Evolutionary conservation across 2,888 invertebrate species (phyloP).

Genomic region (Conus canariensis): DNA sequence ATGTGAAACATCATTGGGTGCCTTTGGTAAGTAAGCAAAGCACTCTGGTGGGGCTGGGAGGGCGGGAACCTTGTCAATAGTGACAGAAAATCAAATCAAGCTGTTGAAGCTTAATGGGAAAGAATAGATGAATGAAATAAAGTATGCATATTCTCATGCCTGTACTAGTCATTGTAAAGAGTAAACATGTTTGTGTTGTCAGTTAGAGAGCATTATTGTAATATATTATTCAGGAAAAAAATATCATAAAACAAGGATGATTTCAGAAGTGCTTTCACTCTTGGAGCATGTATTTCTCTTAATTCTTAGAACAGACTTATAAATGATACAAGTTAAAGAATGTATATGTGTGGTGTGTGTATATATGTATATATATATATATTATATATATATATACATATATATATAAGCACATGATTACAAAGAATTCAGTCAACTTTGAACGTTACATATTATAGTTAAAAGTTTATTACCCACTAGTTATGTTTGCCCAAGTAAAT

Average conservation of each 20-base stretch:
- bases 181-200: background rate
- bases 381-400: no score
- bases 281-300: background rate
- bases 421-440: no score
- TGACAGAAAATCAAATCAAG: background rate
- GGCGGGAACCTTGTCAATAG: background rate
- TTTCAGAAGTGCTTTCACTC: constrained; percentile 5
- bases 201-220: constrained; percentile 21
- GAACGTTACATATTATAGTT: no score
- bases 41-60: background rate
- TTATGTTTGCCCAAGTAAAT: background rate
- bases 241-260: background rate
- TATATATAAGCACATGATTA: no score
- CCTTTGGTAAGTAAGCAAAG: background rate
- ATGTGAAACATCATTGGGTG: background rate
- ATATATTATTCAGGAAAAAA: background rate
- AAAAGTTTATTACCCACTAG: no score
- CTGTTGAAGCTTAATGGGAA: background rate
- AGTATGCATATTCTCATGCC: constrained; percentile 6
- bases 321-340: no score
- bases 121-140: background rate
- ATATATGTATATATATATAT: no score
- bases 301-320: background rate
- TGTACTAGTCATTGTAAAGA: constrained; percentile 24
- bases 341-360: no score